These are phyloP conservation scores for Tetranychus urticae DNA, from an alignment of 1,140 invertebrate genomes.

Conservation along the genomic window DNA sequence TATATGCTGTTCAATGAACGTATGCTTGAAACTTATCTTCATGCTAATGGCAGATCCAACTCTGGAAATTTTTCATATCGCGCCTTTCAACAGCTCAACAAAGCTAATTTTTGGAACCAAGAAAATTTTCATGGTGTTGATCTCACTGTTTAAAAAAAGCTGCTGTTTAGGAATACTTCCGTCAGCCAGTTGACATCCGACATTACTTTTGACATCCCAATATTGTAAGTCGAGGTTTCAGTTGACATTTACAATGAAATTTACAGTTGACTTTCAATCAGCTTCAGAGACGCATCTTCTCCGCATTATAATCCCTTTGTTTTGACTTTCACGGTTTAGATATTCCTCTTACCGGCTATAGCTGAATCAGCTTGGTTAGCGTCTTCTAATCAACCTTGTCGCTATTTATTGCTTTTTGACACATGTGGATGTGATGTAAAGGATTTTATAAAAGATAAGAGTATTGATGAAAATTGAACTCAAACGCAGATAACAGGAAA, in stretches of 20 bases:
- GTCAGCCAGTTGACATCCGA: slow-evolving; percentile 82
- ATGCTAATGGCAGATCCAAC: slow-evolving; percentile 95
- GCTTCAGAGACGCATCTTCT: slow-evolving; percentile 85
- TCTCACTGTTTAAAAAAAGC: slow-evolving; percentile 58
- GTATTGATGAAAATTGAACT: too few relatives aligned
- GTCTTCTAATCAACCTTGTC: too few relatives aligned
- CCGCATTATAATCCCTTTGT: slow-evolving; percentile 78
- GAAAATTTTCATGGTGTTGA: slow-evolving; percentile 95
- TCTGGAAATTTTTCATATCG: slow-evolving; percentile 81
- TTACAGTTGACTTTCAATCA: slow-evolving; percentile 83
- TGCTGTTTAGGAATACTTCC: slow-evolving; percentile 90
- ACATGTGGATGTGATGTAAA: too few relatives aligned
- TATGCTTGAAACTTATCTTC: slow-evolving; percentile 95
- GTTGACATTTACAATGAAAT: slow-evolving; percentile 24
- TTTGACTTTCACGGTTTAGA: slow-evolving; percentile 24
- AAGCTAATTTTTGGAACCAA: slow-evolving; percentile 97
- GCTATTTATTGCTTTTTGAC: too few relatives aligned
- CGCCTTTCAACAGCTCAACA: slow-evolving; percentile 95
- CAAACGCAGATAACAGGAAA: too few relatives aligned
- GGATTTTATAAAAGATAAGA: too few relatives aligned
- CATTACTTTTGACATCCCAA: slow-evolving; percentile 81
- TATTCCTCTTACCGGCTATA: too few relatives aligned
- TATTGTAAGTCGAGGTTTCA: slow-evolving; percentile 83
- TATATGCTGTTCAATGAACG: slow-evolving; percentile 99
- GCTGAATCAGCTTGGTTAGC: too few relatives aligned